Conservation (phyloP, 2,888 invertebrate species). For the Dusona sp. region DNA sequence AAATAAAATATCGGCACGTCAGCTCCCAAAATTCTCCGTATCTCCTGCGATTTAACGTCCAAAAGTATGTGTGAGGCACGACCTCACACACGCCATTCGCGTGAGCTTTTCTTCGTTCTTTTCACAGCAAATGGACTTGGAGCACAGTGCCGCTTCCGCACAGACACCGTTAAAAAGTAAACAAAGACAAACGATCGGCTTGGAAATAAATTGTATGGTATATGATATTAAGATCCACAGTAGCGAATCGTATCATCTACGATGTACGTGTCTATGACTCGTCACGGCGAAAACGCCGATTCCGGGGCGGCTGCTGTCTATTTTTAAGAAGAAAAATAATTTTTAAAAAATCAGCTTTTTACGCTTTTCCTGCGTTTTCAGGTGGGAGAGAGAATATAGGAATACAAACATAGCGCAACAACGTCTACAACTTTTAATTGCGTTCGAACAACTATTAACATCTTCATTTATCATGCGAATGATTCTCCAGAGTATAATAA, state of each 20-base stretch:
- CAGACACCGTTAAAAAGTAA: constrained; percentile 56
- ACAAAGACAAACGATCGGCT: constrained; percentile 47
- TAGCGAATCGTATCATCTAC: background rate
- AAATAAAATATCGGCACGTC: constrained; percentile 18
- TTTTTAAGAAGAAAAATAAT: background rate
- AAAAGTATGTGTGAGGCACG: background rate
- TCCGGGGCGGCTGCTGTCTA: background rate
- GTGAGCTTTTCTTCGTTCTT: background rate
- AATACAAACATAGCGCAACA: constrained; percentile 59
- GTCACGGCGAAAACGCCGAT: background rate
- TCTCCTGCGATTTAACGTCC: background rate
- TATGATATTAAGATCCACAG: background rate
- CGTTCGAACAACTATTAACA: constrained; percentile 10
- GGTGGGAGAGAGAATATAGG: constrained; percentile 39
- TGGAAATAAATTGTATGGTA: background rate
- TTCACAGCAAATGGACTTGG: background rate
- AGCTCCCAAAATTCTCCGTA: background rate
- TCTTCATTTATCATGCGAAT: background rate
- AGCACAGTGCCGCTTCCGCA: background rate
- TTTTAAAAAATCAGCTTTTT: background rate
- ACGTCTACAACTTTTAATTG: constrained; percentile 21
- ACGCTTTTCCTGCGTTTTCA: constrained; percentile 1
- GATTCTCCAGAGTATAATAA: background rate
- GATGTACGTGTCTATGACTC: background rate
- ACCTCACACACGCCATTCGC: background rate